These are phyloP conservation scores for Oenanthe melanoleuca DNA, from an alignment of 2,113 vertebrate genomes.

Conservation along the genomic window DNA sequence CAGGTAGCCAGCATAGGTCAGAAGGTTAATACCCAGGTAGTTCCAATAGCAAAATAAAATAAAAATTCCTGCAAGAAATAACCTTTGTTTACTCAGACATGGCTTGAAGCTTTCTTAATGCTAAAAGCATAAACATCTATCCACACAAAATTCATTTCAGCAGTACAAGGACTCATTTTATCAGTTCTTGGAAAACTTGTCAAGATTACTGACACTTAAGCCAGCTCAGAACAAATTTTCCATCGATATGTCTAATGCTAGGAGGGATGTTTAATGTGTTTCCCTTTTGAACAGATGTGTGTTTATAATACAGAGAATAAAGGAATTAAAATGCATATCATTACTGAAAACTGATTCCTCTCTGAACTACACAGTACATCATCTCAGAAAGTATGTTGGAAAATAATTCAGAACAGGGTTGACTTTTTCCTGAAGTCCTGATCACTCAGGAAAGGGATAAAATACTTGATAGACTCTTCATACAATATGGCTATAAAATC, in stretches of 20 bases:
- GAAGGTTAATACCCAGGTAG: background rate
- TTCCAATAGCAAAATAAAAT: background rate
- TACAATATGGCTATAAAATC: conserved; percentile 29
- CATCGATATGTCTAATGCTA: conserved; percentile 38
- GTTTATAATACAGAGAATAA: background rate
- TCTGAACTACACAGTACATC: background rate
- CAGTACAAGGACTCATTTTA: conserved; percentile 48
- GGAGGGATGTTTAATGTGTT: conserved; percentile 38
- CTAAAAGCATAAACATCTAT: conserved; percentile 6
- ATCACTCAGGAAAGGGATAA: conserved; percentile 16
- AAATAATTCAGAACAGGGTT: background rate
- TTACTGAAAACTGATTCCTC: background rate
- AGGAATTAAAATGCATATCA: conserved; percentile 9
- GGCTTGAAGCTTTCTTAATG: background rate
- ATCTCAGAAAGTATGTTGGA: background rate
- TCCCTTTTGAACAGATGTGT: conserved; percentile 18
- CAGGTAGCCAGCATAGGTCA: background rate
- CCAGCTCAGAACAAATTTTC: conserved; percentile 48
- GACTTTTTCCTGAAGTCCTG: background rate
- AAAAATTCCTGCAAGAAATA: background rate
- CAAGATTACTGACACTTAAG: conserved; percentile 56
- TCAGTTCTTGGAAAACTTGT: conserved; percentile 57
- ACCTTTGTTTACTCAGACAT: background rate
- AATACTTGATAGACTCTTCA: background rate
- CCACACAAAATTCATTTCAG: conserved; percentile 22